These are phyloP conservation scores for Tromatobia lineatoria DNA, from an alignment of 2,888 invertebrate species.

Conservation along the genomic window DNA sequence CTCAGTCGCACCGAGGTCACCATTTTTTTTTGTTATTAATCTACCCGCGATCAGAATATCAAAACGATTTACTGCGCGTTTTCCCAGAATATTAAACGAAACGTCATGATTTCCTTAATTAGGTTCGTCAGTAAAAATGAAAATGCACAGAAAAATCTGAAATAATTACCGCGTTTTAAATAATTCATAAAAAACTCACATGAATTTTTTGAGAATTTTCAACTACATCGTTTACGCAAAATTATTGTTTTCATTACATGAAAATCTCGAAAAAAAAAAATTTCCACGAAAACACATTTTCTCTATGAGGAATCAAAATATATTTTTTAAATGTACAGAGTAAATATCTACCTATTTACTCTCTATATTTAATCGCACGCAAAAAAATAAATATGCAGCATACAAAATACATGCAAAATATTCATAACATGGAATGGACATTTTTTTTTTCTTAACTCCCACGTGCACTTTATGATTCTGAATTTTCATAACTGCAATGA, in stretches of 20 bases:
- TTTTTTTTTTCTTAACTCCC: background rate
- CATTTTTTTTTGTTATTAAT: background rate
- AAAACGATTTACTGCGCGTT: background rate
- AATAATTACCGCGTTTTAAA: too few species aligned
- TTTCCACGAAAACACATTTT: too few species aligned
- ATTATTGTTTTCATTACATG: too few species aligned
- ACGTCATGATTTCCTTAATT: too few species aligned
- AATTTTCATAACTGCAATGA: background rate
- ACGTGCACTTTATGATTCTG: background rate
- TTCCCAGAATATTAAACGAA: background rate
- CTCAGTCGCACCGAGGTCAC: background rate
- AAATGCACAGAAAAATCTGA: too few species aligned
- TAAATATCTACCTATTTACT: too few species aligned
- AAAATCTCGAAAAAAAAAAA: too few species aligned
- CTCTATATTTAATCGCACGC: background rate
- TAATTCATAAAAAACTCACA: too few species aligned
- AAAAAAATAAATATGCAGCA: background rate
- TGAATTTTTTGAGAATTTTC: too few species aligned
- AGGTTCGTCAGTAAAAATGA: too few species aligned
- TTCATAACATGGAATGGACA: background rate
- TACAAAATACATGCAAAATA: background rate
- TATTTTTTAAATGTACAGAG: too few species aligned
- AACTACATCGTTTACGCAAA: too few species aligned
- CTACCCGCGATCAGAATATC: background rate
- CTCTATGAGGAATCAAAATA: background rate